Evolutionary conservation across 1,140 invertebrate genomes (phyloP).

Genomic region (Grapholita molesta): DNA sequence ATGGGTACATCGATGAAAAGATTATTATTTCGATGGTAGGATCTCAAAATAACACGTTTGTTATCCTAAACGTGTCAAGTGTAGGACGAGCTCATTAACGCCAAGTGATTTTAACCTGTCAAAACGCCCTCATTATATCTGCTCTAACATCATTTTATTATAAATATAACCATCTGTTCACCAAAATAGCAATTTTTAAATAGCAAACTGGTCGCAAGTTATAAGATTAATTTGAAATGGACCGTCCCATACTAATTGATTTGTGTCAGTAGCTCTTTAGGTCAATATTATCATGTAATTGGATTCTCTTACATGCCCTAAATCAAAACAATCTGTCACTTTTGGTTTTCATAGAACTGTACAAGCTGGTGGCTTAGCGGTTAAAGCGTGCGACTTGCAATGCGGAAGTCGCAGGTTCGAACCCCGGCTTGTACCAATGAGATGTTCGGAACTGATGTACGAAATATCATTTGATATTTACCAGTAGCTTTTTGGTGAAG

Average conservation of each 20-base stretch:
- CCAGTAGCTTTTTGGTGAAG: too few species aligned
- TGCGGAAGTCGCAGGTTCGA: too few species aligned
- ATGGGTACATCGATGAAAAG: not conserved
- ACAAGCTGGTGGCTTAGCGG: too few species aligned
- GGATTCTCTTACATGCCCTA: too few species aligned
- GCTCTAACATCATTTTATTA: not conserved
- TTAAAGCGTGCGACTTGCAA: too few species aligned
- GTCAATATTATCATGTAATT: too few species aligned
- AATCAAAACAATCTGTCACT: too few species aligned
- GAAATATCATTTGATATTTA: too few species aligned
- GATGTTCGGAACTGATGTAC: too few species aligned
- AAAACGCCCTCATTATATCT: not conserved
- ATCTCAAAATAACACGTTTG: not conserved
- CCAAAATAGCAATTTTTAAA: not conserved
- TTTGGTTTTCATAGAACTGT: too few species aligned
- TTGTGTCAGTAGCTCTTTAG: not conserved
- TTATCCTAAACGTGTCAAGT: not conserved
- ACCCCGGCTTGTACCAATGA: too few species aligned
- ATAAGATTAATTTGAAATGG: not conserved
- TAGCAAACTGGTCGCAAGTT: not conserved
- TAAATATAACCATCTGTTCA: not conserved
- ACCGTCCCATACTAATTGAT: not conserved
- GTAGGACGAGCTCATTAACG: not conserved
- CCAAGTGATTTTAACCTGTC: constrained; percentile 25
- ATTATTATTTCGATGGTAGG: not conserved